Evolutionary conservation across 2,797 vertebrate species (phyloP), one percentile per base, ranked within the genome.

Genomic region (Adrianichthys oophorus): DNA sequence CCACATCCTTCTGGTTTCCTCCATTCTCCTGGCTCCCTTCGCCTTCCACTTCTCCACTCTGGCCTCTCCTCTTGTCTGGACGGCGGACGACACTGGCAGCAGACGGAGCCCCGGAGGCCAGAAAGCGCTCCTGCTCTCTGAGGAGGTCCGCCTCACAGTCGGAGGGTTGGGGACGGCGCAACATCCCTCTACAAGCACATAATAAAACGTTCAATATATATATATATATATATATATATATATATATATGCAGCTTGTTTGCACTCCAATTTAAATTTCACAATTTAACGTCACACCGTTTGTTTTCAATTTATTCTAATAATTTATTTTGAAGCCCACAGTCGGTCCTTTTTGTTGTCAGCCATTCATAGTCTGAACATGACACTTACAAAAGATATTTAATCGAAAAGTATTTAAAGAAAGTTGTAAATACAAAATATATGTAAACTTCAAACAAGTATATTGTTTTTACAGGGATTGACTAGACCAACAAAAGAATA

Each of bases 71-170:
- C 85, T 97, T 95, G 82, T 95, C 95, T 10, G 92, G 93, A 46
- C 95, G 93, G 56, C 93, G 94, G 66, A 95, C 76, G 70, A 97
- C 79, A 14, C 74, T 92, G 44, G 94, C 96, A 0, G 94, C 91
- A 5, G 94, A 90, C 15, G 82, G 84, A 32, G 89, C 80, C 1
- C 94, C 89, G 1, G 94, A 89, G 60, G 90, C 85, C 52, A 98
- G 87, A 77, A 99, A 98, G 68, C 87, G 85, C 68, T 92, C 85
- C 84, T 99, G 97, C 64, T 97, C 96, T 48, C 60, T 92, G 16
- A 99, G 87, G 63, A 98, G 86, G 80, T 99, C 98, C 1, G 85
- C 91, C 85, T 99, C 97, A 0, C 94, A 96, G 79, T 98, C 97
- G 0, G 93, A 92, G 10, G 95, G 93, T 63, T 95, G 95, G 4